A percentile compares a stretch with the other conserved stretches of the same genome.
Evolutionary conservation across 2,113 vertebrate genomes (phyloP).

Genomic region (Oryzias javanicus): DNA sequence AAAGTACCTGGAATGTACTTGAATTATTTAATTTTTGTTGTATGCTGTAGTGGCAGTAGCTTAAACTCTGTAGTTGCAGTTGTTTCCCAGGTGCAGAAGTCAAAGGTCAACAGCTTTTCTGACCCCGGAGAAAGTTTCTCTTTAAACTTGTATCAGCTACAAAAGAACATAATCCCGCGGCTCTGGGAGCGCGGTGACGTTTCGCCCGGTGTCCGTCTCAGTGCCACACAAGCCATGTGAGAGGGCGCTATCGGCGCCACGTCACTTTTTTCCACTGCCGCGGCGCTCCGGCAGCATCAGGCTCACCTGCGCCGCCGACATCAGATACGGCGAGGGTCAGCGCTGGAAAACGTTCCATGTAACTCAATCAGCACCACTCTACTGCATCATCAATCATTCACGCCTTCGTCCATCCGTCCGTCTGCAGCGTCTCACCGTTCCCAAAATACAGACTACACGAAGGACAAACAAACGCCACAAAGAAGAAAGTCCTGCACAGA

Average conservation of each 20-base stretch:
- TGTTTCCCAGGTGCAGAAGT: too few species aligned
- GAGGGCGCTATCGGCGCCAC: constrained; percentile 16
- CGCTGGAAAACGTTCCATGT: constrained; percentile 55
- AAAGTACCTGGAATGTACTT: too few species aligned
- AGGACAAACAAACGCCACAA: background rate
- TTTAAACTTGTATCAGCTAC: too few species aligned
- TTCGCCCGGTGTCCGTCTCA: too few species aligned
- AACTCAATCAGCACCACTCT: constrained; percentile 69
- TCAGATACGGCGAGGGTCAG: constrained; percentile 57
- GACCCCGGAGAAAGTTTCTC: too few species aligned
- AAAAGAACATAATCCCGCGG: too few species aligned
- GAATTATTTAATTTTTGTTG: too few species aligned
- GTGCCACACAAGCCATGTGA: constrained; percentile 14
- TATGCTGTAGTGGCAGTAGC: too few species aligned
- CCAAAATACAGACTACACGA: background rate
- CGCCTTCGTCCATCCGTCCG: constrained; percentile 13
- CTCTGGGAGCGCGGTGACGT: too few species aligned
- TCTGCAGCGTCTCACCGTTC: background rate
- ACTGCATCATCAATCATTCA: constrained; percentile 72
- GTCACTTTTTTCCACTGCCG: constrained; percentile 48
- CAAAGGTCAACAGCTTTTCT: too few species aligned
- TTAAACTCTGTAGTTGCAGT: too few species aligned
- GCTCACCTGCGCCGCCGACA: constrained; percentile 44
- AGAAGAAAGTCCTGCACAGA: too few species aligned
- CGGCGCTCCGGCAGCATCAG: constrained; percentile 1